Conservation (phyloP, 2,888 invertebrate genomes). For the Phymatocera aterrima region DNA sequence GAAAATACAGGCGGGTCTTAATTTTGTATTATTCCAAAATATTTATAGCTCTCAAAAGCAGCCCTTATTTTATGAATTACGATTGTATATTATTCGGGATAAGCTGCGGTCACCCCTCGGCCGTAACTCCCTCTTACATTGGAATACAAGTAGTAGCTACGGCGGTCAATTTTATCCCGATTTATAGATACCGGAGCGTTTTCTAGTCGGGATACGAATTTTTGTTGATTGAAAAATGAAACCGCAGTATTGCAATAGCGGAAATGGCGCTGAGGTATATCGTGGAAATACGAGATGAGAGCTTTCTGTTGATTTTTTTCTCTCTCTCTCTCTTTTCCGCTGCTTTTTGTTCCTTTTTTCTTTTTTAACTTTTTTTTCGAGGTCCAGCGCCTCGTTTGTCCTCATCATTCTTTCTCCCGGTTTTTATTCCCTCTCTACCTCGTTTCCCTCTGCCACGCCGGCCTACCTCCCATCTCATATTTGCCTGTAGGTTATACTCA, state of each 20-base stretch:
- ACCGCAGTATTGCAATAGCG: not conserved
- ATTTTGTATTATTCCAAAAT: not conserved
- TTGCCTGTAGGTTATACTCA: not conserved
- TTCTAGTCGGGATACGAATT: not conserved
- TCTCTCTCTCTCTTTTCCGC: not conserved
- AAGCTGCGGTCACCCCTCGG: slow-evolving; percentile 7
- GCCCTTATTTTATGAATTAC: slow-evolving; percentile 5
- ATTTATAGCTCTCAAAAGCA: not conserved
- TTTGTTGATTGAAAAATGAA: not conserved
- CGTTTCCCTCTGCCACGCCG: not conserved
- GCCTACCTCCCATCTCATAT: not conserved
- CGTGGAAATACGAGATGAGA: not conserved
- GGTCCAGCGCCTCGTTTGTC: slow-evolving; percentile 20
- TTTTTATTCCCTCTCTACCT: not conserved
- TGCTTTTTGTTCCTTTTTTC: not conserved
- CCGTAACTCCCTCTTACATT: slow-evolving; percentile 1
- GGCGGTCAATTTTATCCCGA: not conserved
- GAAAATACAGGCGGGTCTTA: not conserved
- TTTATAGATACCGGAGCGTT: not conserved
- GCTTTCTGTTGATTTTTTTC: not conserved
- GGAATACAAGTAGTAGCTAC: too few relatives aligned
- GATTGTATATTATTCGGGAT: slow-evolving; percentile 10
- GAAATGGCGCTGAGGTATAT: not conserved
- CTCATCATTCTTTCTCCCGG: not conserved
- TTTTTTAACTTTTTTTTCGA: not conserved